Conservation (phyloP, 2,113 vertebrate genomes). For the Corythaixoides concolor region DNA sequence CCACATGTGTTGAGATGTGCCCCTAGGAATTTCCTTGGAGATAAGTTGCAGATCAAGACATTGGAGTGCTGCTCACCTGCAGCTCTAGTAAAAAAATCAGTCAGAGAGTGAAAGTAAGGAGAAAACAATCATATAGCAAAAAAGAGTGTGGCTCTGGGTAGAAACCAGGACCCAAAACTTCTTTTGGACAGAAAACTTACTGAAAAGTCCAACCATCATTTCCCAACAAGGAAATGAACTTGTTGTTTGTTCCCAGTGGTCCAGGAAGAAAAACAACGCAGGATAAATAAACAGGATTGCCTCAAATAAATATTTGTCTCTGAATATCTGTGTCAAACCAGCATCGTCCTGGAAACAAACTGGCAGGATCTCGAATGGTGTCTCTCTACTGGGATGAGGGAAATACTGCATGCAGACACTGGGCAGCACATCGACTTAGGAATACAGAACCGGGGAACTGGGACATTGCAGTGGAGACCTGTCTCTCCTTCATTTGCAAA, state of each 20-base stretch:
- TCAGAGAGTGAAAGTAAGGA: not conserved
- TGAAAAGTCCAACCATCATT: not conserved
- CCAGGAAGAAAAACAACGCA: constrained; percentile 26
- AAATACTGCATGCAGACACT: not conserved
- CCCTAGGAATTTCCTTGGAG: not conserved
- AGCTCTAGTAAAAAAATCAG: not conserved
- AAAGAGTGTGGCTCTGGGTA: not conserved
- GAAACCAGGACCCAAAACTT: not conserved
- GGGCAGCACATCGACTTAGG: not conserved
- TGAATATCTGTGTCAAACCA: not conserved
- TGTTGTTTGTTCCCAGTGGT: constrained; percentile 29
- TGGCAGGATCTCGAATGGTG: not conserved
- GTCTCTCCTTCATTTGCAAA: not conserved
- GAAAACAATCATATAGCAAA: not conserved
- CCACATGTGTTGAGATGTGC: not conserved
- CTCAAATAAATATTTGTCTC: constrained; percentile 39
- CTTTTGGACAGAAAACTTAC: not conserved
- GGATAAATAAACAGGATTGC: constrained; percentile 12
- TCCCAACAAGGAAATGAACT: not conserved
- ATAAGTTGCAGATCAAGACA: not conserved
- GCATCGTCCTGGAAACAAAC: not conserved
- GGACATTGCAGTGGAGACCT: not conserved
- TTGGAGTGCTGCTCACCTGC: not conserved
- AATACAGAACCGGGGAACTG: not conserved
- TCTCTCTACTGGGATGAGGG: not conserved